These are phyloP conservation scores for Cyprinodon variegatus DNA, from an alignment of 2,113 vertebrate genomes.

Conservation along the genomic window DNA sequence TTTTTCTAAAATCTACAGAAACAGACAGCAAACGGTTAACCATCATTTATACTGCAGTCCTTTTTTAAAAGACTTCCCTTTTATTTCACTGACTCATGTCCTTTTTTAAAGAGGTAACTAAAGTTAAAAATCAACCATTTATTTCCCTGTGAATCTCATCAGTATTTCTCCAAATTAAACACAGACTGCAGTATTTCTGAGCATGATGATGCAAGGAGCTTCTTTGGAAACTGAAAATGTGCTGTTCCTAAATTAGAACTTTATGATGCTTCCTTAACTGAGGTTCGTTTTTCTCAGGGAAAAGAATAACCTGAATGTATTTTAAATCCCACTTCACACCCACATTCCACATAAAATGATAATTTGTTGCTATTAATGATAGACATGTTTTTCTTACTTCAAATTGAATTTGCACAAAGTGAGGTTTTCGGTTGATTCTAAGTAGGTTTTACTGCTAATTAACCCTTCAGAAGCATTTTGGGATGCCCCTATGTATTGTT, in stretches of 20 bases:
- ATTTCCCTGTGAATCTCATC: constrained; percentile 25
- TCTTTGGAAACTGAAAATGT: constrained; percentile 27
- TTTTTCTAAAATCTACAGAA: constrained; percentile 18
- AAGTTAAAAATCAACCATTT: constrained; percentile 1
- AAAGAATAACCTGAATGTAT: constrained; percentile 27
- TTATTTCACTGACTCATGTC: constrained; percentile 21
- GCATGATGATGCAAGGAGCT: constrained; percentile 26
- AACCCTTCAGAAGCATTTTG: constrained; percentile 21
- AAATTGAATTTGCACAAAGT: constrained; percentile 39
- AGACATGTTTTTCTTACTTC: not conserved
- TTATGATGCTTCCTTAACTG: not conserved
- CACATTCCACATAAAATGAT: not conserved
- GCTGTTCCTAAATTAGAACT: constrained; percentile 10
- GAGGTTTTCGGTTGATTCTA: constrained; percentile 8
- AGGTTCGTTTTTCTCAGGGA: constrained; percentile 61
- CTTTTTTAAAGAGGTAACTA: not conserved
- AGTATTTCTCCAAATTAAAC: constrained; percentile 34
- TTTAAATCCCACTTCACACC: constrained; percentile 18
- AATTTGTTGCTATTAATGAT: too few relatives aligned
- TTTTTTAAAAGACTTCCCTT: constrained; percentile 21
- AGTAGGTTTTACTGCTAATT: constrained; percentile 1
- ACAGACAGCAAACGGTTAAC: not conserved
- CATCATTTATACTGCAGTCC: constrained; percentile 41
- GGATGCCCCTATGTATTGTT: constrained; percentile 19
- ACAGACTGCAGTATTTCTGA: constrained; percentile 14